These are phyloP conservation scores for Rhizomys pruinosus DNA, from an alignment of 2,113 vertebrate species.

Conservation along the genomic window DNA sequence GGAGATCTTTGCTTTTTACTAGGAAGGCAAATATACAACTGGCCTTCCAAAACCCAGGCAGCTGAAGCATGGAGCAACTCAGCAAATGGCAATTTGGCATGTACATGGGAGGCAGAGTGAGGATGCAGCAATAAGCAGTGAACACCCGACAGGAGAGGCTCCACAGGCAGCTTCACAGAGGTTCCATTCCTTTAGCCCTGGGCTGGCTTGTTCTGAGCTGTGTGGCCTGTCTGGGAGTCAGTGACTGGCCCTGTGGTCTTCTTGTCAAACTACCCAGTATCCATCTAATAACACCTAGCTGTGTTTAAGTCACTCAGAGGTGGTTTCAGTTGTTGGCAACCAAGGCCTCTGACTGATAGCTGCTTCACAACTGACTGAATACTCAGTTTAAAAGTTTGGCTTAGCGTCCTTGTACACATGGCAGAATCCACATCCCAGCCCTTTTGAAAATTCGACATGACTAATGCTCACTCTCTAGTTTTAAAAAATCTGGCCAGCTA, in stretches of 20 bases:
- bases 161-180: not conserved
- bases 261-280: not conserved
- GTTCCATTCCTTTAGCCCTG: fast-evolving
- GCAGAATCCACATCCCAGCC: not conserved
- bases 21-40: not conserved
- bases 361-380: not conserved
- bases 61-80: not conserved
- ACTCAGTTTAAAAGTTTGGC: not conserved
- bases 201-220: not conserved
- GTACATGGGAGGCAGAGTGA: not conserved
- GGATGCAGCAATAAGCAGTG: not conserved
- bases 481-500: not conserved
- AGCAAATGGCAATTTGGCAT: not conserved
- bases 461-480: not conserved
- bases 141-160: not conserved
- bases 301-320: not conserved
- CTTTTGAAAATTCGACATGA: not conserved
- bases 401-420: not conserved
- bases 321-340: not conserved
- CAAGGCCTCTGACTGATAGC: not conserved
- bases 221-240: not conserved
- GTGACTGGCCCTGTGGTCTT: not conserved
- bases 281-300: not conserved
- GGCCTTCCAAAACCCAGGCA: not conserved
- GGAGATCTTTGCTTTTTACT: not conserved